These are phyloP conservation scores for Nothoprocta perdicaria DNA, from an alignment of 2,113 vertebrate species.

Conservation along the genomic window DNA sequence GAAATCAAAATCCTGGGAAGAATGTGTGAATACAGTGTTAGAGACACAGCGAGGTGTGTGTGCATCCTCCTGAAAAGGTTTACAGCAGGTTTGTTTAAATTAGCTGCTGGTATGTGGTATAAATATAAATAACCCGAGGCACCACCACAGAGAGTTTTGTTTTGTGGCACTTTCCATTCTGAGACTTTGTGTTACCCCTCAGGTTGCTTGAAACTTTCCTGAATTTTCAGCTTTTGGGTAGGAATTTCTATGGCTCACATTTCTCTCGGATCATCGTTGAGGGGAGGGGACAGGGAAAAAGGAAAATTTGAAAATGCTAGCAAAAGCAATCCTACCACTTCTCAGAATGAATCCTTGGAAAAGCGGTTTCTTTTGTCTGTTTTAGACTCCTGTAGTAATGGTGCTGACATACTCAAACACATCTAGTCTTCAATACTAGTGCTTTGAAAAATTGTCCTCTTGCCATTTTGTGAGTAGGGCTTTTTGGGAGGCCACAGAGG, in stretches of 20 bases:
- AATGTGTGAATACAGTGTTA: not conserved
- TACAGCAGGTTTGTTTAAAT: not conserved
- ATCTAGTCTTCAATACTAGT: not conserved
- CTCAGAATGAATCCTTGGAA: not conserved
- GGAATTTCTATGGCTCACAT: not conserved
- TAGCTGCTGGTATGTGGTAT: not conserved
- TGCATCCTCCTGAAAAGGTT: not conserved
- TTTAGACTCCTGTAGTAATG: not conserved
- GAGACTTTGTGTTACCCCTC: not conserved
- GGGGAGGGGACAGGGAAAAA: not conserved
- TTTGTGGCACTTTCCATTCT: not conserved
- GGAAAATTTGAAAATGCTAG: not conserved
- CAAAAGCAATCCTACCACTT: not conserved
- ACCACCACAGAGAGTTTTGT: not conserved
- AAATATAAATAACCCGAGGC: not conserved
- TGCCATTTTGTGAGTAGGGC: not conserved
- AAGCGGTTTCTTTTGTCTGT: not conserved
- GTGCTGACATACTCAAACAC: not conserved
- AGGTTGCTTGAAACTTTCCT: not conserved
- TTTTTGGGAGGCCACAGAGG: not conserved
- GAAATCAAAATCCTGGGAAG: not conserved
- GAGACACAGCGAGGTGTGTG: not conserved
- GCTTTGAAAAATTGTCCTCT: not conserved
- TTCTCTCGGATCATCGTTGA: not conserved
- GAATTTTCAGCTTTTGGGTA: not conserved